Evolutionary conservation across 2,888 invertebrate species (phyloP).

Genomic region (Sclerodermus sp.): DNA sequence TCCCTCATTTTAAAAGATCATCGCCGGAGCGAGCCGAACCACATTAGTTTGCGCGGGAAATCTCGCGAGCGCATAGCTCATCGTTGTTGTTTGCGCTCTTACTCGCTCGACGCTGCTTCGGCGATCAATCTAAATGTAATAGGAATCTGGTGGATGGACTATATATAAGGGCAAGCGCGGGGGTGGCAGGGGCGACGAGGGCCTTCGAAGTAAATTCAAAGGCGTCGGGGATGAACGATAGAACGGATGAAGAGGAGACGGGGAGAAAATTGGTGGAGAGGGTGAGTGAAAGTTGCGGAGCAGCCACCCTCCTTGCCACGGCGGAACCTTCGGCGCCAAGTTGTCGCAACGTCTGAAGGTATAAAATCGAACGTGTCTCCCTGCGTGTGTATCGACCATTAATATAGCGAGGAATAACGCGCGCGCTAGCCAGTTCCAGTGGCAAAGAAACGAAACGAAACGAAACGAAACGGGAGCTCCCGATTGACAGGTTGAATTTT

Average conservation of each 20-base stretch:
- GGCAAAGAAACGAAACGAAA: too few relatives aligned
- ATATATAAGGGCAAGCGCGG: not conserved
- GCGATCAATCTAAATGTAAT: not conserved
- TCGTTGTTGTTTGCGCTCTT: too few relatives aligned
- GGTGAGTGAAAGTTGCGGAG: slow-evolving; percentile 16
- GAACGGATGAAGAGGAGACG: not conserved
- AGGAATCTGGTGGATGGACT: slow-evolving; percentile 1
- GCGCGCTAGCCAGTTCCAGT: too few relatives aligned
- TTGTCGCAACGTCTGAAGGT: slow-evolving; percentile 34
- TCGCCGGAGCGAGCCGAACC: too few relatives aligned
- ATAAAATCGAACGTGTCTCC: slow-evolving; percentile 24
- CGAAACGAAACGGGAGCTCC: too few relatives aligned
- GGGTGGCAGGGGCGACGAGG: not conserved
- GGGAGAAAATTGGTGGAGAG: slow-evolving; percentile 6
- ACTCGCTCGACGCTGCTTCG: too few relatives aligned
- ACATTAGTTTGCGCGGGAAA: too few relatives aligned
- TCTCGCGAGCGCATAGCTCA: too few relatives aligned
- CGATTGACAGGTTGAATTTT: too few relatives aligned
- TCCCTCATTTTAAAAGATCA: too few relatives aligned
- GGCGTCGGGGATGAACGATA: slow-evolving; percentile 4
- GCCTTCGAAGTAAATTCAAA: slow-evolving; percentile 8
- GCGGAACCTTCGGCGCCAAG: slow-evolving; percentile 37
- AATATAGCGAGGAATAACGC: slow-evolving; percentile 29
- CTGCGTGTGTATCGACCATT: slow-evolving; percentile 30
- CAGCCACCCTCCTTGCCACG: slow-evolving; percentile 23